Evolutionary conservation across 2,113 vertebrate genomes (phyloP), one percentile per base, ranked within the genome.

Genomic region (Poeciliopsis occidentalis): DNA sequence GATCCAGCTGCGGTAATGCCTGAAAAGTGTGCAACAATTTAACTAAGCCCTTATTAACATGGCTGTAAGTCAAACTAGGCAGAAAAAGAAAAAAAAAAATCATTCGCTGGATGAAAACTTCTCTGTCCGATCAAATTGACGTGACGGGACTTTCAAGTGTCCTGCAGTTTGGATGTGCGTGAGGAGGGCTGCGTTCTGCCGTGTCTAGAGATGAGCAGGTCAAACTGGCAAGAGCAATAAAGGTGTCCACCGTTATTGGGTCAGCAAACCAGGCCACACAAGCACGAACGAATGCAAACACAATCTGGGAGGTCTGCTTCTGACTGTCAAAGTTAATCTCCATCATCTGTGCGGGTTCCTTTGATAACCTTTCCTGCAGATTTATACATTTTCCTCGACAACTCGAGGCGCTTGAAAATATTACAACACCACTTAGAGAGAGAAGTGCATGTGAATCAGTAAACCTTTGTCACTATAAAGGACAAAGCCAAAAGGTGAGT

Each of bases 191-290:
- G 80, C 44, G 1, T 47, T 47, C 78, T 81, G 64, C 54, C 37
- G 39, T 63, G 29, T 60, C 29, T 37, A 1, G 8, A 75, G 47
- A 69, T 19, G 51, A 39, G 47, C 64, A 44, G 71, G 74, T 66
- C 76, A 82, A 69, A 82, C 44, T 72, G 61, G 78, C 80, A 51
- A 84, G 67, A 87, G 70, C 78, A 82, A 85, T 77, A 76, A 71
- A 84, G 82, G 79, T 85, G 62, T 77, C 60, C 54, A 67, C 64
- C 7, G 41, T 86, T 83, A 81, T 51, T 87, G 79, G 85, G 85
- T 86, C 86, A 86, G 65, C 76, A 81, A 86, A 83, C 64, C 69
- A 72, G 68, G 27, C 71, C 47, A 76, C 73, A 69, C 60, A 76
- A 57, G 67, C 24, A 71, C 12, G 4, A 24, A 61, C 64, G 51